Evolutionary conservation across 2,113 vertebrate species (phyloP).

Genomic region (Zosterops japonicus): DNA sequence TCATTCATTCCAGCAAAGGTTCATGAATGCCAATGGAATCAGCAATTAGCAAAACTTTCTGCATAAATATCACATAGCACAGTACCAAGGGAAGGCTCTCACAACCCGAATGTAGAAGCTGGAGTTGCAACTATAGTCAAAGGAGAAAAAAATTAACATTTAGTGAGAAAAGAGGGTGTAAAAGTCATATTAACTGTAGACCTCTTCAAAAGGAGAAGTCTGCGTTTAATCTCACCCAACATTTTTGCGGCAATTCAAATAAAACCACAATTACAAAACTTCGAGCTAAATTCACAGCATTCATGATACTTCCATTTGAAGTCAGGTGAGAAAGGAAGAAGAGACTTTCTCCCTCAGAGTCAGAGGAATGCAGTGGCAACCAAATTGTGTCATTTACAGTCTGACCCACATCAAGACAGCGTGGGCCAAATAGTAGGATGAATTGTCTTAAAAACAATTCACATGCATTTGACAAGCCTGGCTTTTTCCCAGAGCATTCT

Average conservation of each 20-base stretch:
- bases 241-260: constrained; percentile 45
- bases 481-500: background rate
- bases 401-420: constrained; percentile 24
- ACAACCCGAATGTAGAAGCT: background rate
- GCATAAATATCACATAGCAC: constrained; percentile 15
- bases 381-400: background rate
- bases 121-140: background rate
- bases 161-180: constrained; percentile 46
- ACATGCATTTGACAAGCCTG: background rate
- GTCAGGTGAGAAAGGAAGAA: constrained; percentile 40
- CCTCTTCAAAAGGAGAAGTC: constrained; percentile 52
- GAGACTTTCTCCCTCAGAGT: background rate
- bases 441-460: background rate
- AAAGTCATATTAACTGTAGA: constrained; percentile 11
- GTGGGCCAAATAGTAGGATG: background rate
- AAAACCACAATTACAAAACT: constrained; percentile 58
- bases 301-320: constrained; percentile 31
- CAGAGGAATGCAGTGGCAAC: constrained; percentile 9
- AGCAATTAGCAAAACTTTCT: constrained; percentile 47
- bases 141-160: constrained; percentile 27
- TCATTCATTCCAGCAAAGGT: background rate
- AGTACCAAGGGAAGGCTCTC: constrained; percentile 1
- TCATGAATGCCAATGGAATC: constrained; percentile 37
- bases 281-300: background rate
- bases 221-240: constrained; percentile 40